Evolutionary conservation across 2,113 vertebrate genomes (phyloP), one percentile per base, ranked within the genome.

Genomic region (Dasypus novemcinctus): DNA sequence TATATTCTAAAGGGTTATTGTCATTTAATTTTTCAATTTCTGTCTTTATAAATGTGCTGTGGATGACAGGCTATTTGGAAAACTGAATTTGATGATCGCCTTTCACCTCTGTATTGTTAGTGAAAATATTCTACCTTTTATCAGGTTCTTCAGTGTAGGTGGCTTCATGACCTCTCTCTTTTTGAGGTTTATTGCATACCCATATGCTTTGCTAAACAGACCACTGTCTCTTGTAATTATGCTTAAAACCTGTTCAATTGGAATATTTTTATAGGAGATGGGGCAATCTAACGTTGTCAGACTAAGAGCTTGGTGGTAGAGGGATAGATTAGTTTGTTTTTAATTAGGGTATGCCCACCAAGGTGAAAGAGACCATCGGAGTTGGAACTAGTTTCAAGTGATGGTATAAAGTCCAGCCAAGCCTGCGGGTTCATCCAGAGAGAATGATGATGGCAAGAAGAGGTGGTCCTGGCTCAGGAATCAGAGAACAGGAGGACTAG

Each of bases 111-210:
- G 1, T 74, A 8, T 23, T 88, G 23, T 64, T 52, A 72, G 64
- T 80, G 46, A 84, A 76, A 97, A 91, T 66, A 52, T 88, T 85
- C 49, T 52, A 75, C 49, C 29, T 52, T 78, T 90, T 85, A 57
- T 94, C 85, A 93, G 61, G n/a, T 92, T 92, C 76, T 88, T 94
- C 38, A 92, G 57, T 27, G 54, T 27, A 82, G n/a, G 31, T 52
- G 90, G 43, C 31, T 72, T 43, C 75, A 72, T 41, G 85, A 69
- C 61, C 92, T 83, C n/a, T 63, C 12, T 63, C 68, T 86, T 95
- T 79, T 90, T 89, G 81, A 84, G 38, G 63, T 21, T 75, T 85
- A 61, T 86, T 52, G 64, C 49, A 91, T 1, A 5, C 29, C 17
- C 13, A 17, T 81, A 90, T 36, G 78, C 88, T 92, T 87, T 79